Evolutionary conservation across 2,113 vertebrate genomes (phyloP).

Genomic region (Dicrurus megarhynchus): DNA sequence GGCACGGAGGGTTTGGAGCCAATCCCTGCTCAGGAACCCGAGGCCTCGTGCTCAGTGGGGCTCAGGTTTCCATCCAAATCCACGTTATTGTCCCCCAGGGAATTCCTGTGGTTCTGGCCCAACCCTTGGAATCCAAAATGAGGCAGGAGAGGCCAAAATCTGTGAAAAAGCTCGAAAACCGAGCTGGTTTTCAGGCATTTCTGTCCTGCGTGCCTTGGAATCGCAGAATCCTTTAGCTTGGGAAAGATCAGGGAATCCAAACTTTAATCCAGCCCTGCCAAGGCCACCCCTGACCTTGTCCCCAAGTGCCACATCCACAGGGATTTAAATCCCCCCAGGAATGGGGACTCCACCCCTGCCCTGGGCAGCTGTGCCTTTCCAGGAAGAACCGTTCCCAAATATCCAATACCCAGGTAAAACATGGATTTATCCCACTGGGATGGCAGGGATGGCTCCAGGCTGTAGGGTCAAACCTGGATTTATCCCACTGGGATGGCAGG

Average conservation of each 20-base stretch:
- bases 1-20: background rate
- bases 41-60: background rate
- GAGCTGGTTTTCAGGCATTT: background rate
- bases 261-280: background rate
- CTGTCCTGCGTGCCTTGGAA: background rate
- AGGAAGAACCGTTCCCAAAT: fast-evolving
- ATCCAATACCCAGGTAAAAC: background rate
- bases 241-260: background rate
- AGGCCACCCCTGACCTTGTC: fast-evolving
- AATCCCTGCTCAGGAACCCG: background rate
- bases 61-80: background rate
- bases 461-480: background rate
- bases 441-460: background rate
- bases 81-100: background rate
- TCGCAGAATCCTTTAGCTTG: too few relatives aligned
- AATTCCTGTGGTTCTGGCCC: background rate
- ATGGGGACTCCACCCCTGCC: background rate
- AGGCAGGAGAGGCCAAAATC: background rate
- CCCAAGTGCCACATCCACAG: background rate
- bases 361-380: background rate
- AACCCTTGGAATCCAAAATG: background rate
- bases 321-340: background rate
- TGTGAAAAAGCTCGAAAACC: fast-evolving
- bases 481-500: background rate
- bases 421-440: background rate